A percentile compares a stretch with the other conserved stretches of the same genome.
phyloP scores from a whole-genome alignment of 1,140 invertebrate genomes.

The Bombyx mori region DNA sequence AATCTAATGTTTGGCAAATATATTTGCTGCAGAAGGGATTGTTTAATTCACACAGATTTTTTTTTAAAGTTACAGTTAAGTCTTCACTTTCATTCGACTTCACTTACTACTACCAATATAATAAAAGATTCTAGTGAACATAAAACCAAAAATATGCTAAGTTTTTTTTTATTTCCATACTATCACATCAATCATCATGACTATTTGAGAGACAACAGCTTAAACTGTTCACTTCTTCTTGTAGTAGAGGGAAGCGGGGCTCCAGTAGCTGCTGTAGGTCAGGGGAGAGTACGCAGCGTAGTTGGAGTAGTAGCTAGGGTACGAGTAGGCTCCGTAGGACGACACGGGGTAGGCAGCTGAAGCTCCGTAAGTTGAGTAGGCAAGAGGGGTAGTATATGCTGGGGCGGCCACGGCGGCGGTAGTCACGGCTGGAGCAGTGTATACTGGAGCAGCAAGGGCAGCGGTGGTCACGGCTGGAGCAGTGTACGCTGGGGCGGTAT shows the following conservation, averaged over 20 bases:
- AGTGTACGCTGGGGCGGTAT: background rate
- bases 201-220: background rate
- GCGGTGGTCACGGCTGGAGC: slow-evolving; percentile 1
- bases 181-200: no score
- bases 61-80: no score
- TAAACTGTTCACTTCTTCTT: background rate
- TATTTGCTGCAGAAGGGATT: no score
- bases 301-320: background rate
- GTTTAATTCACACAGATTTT: no score
- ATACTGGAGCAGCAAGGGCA: background rate
- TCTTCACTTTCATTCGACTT: no score
- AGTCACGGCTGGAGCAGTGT: slow-evolving; percentile 5
- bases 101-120: no score
- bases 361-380: slow-evolving; percentile 5
- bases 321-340: background rate
- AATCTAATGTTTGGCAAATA: no score
- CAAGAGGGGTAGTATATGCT: slow-evolving; percentile 5
- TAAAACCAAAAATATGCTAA: background rate
- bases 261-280: slow-evolving; percentile 1
- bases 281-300: background rate
- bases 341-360: background rate
- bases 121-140: no score
- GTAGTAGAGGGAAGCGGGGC: background rate
- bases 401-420: slow-evolving; percentile 6
- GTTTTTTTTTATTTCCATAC: background rate